These are phyloP conservation scores for Poecile montanus DNA, from an alignment of 2,797 vertebrate species.

Conservation along the genomic window DNA sequence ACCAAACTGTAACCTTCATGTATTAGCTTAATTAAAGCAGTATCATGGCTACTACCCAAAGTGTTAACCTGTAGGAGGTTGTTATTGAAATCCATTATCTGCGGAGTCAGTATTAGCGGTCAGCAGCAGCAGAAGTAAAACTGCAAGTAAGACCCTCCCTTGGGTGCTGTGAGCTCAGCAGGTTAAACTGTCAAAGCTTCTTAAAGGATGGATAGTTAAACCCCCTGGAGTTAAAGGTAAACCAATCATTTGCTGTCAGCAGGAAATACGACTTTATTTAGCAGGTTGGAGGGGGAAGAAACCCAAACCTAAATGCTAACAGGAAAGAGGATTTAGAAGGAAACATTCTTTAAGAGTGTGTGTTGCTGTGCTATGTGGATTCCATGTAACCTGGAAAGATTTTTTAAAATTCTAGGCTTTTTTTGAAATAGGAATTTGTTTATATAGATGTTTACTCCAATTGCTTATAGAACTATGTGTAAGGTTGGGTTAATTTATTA, in stretches of 20 bases:
- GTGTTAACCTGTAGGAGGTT: constrained; percentile 80
- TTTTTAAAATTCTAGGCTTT: background rate
- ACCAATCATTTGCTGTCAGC: constrained; percentile 91
- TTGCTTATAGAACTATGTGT: background rate
- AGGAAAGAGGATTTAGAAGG: constrained; percentile 58
- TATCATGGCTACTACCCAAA: constrained; percentile 60
- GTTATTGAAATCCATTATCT: constrained; percentile 86
- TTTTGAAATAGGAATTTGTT: background rate
- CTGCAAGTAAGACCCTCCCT: constrained; percentile 85
- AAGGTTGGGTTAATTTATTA: background rate
- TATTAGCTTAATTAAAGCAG: constrained; percentile 76
- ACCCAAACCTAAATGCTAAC: constrained; percentile 31
- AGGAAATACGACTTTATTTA: constrained; percentile 91
- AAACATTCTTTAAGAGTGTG: background rate
- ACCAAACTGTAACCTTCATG: constrained; percentile 65
- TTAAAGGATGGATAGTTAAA: constrained; percentile 89
- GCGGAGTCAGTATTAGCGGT: constrained; percentile 83
- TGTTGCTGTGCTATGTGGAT: constrained; percentile 6
- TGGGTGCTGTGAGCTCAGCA: constrained; percentile 90
- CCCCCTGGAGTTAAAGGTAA: constrained; percentile 89
- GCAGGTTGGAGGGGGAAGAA: constrained; percentile 65
- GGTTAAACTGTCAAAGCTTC: constrained; percentile 92
- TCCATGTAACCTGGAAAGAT: background rate
- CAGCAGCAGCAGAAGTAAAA: constrained; percentile 87
- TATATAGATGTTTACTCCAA: background rate